phyloP scores from a whole-genome alignment of 2,113 vertebrate genomes.

The Rhinichthys klamathensis region DNA sequence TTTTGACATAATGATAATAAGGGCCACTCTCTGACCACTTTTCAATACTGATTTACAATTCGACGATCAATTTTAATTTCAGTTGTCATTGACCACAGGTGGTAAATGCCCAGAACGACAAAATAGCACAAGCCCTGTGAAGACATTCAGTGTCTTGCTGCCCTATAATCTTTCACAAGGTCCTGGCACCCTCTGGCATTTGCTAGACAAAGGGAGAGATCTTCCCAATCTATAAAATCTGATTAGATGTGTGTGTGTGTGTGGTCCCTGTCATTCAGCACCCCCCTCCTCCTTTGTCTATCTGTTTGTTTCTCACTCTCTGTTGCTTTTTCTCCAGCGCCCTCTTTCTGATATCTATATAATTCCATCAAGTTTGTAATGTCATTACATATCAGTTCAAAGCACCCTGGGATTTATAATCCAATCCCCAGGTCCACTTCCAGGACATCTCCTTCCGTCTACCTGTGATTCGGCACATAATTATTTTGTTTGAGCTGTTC shows the following conservation, averaged over 20 bases:
- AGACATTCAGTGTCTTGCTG: slow-evolving; percentile 67
- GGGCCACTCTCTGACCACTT: slow-evolving; percentile 42
- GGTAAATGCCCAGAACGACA: slow-evolving; percentile 65
- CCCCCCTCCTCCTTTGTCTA: slow-evolving; percentile 9
- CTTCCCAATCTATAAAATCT: slow-evolving; percentile 73
- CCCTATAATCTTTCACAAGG: slow-evolving; percentile 59
- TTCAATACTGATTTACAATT: slow-evolving; percentile 64
- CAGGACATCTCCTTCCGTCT: not conserved
- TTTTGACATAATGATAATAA: slow-evolving; percentile 50
- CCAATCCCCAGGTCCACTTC: slow-evolving; percentile 41
- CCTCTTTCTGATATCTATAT: slow-evolving; percentile 43
- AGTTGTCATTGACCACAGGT: slow-evolving; percentile 68
- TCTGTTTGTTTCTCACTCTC: slow-evolving; percentile 19
- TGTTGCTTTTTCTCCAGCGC: slow-evolving; percentile 27
- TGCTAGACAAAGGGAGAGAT: slow-evolving; percentile 71
- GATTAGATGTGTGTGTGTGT: slow-evolving; percentile 67
- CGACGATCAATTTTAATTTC: slow-evolving; percentile 77
- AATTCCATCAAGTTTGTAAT: slow-evolving; percentile 62
- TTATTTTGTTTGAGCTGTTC: not conserved
- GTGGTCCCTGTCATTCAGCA: slow-evolving; percentile 40
- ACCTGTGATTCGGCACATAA: not conserved
- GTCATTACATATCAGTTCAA: slow-evolving; percentile 60
- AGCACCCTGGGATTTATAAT: slow-evolving; percentile 52
- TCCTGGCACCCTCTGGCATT: slow-evolving; percentile 64
- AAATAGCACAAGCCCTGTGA: slow-evolving; percentile 58